Evolutionary conservation across 1,140 invertebrate species (phyloP).

Genomic region (Lethrus apterus): DNA sequence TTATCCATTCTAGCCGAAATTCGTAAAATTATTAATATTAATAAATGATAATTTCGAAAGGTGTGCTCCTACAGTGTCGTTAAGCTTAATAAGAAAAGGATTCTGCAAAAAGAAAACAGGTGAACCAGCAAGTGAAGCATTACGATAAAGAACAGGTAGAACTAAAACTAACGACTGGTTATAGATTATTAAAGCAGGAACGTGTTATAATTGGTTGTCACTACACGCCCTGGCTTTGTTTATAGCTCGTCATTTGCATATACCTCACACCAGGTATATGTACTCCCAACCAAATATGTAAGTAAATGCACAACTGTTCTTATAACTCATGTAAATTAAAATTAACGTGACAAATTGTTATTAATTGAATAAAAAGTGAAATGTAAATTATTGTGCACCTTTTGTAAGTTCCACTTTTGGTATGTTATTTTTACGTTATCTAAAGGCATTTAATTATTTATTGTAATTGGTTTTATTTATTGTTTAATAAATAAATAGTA

Average conservation of each 20-base stretch:
- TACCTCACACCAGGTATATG: slow-evolving; percentile 14
- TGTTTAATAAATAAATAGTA: no score
- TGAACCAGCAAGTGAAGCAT: slow-evolving; percentile 5
- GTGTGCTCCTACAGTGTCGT: no score
- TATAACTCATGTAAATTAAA: slow-evolving; percentile 9
- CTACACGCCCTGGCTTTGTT: slow-evolving; percentile 26
- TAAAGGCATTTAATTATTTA: no score
- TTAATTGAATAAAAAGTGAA: slow-evolving; percentile 4
- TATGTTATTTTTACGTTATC: no score
- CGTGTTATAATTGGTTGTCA: slow-evolving; percentile 27
- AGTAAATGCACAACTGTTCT: slow-evolving; percentile 9
- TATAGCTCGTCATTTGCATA: slow-evolving; percentile 26
- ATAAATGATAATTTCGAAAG: no score
- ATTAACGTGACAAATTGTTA: slow-evolving; percentile 11
- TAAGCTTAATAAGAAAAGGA: no score
- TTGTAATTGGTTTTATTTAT: no score
- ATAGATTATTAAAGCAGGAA: slow-evolving; percentile 19
- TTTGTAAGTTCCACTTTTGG: slow-evolving; percentile 1
- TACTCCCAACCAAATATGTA: slow-evolving; percentile 8
- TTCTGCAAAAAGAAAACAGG: slow-evolving; percentile 10
- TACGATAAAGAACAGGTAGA: slow-evolving; percentile 13
- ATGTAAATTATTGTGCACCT: slow-evolving; percentile 6
- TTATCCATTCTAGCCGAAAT: no score
- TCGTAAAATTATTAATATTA: no score
- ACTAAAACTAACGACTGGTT: slow-evolving; percentile 16